phyloP scores from a whole-genome alignment of 2,797 vertebrate genomes.

The Cyclura pinguis region DNA sequence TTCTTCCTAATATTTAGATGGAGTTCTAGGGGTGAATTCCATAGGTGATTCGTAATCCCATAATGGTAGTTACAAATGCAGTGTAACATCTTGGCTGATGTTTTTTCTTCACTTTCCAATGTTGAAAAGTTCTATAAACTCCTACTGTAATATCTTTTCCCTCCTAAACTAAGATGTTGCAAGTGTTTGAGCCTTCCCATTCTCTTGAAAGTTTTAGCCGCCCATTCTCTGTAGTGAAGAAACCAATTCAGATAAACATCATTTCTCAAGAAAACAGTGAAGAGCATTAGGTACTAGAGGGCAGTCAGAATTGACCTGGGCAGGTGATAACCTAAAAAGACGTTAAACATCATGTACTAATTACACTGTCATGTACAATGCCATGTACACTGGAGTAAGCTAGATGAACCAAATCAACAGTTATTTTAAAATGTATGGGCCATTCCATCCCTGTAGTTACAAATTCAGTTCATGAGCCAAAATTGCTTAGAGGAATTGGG shows the following conservation, averaged over 20 bases:
- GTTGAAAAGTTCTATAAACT: not conserved
- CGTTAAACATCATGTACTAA: not conserved
- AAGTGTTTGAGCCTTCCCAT: not conserved
- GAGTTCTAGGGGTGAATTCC: too few relatives aligned
- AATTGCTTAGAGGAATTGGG: constrained; percentile 25
- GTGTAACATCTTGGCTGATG: too few relatives aligned
- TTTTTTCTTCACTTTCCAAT: not conserved
- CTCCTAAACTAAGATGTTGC: not conserved
- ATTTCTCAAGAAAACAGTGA: not conserved
- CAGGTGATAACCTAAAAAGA: not conserved
- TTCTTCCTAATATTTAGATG: too few relatives aligned
- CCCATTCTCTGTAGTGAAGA: not conserved
- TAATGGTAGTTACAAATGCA: too few relatives aligned
- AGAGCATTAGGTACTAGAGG: not conserved
- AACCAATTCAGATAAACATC: not conserved
- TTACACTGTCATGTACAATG: too few relatives aligned
- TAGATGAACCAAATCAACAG: not conserved
- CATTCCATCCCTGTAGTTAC: constrained; percentile 16
- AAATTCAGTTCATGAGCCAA: constrained; percentile 16
- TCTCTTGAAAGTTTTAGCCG: not conserved
- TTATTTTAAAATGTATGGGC: not conserved
- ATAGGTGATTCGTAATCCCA: too few relatives aligned
- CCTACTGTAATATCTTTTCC: not conserved
- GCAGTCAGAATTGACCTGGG: not conserved
- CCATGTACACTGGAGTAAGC: not conserved